Percentiles rank a stretch among this genome's conserved stretches.
Evolutionary conservation across 2,113 vertebrate genomes (phyloP).

Genomic region (Redunca redunca): DNA sequence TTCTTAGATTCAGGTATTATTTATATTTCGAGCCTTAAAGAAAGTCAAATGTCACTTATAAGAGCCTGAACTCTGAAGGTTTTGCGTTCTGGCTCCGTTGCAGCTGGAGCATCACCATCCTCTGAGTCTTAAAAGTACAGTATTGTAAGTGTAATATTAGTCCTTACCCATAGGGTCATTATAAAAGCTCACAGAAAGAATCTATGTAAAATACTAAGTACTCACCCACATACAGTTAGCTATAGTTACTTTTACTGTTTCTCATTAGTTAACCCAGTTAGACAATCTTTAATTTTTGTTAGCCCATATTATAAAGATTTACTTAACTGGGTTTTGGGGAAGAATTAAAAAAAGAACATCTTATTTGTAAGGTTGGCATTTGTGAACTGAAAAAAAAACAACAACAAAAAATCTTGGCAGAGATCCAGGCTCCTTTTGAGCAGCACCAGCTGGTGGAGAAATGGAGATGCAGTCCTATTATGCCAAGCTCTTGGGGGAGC

Average conservation of each 20-base stretch:
- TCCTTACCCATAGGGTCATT: not conserved
- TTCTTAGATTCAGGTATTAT: not conserved
- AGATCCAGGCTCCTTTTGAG: not conserved
- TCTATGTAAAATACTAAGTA: not conserved
- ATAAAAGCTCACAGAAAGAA: not conserved
- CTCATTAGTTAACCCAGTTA: not conserved
- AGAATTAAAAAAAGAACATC: not conserved
- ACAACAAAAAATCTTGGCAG: conserved; percentile 24
- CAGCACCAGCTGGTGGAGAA: conserved; percentile 49
- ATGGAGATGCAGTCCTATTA: conserved; percentile 96
- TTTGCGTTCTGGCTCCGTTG: not conserved
- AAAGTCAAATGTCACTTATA: not conserved
- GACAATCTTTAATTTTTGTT: conserved; percentile 26
- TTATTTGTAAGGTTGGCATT: conserved; percentile 2
- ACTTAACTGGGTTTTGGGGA: not conserved
- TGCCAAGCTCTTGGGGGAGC: conserved; percentile 90
- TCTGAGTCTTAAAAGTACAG: not conserved
- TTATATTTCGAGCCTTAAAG: not conserved
- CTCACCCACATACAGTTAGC: not conserved
- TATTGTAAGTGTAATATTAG: not conserved
- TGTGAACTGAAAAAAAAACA: conserved; percentile 4
- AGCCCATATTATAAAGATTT: not conserved
- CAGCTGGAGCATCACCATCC: not conserved
- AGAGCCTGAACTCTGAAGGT: not conserved
- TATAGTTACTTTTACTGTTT: not conserved